Percentiles rank a stretch among this genome's conserved stretches.
These are phyloP conservation scores for Clanis bilineata DNA, from an alignment of 2,888 invertebrate genomes.

Conservation along the genomic window DNA sequence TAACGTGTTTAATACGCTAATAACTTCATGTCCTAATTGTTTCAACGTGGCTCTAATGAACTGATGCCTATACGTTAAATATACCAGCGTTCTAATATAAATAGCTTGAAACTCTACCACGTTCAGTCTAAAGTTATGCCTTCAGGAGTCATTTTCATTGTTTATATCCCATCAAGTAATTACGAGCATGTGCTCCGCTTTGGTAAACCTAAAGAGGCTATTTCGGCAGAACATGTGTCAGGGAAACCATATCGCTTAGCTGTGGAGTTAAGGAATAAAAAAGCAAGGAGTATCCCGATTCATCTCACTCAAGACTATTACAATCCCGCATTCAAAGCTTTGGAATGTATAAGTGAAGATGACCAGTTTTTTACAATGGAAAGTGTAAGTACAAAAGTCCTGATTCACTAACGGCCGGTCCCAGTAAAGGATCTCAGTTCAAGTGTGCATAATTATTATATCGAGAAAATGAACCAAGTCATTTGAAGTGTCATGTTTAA, in stretches of 20 bases:
- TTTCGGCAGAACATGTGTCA: conserved; percentile 42
- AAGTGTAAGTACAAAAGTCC: conserved; percentile 71
- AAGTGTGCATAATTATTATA: no score
- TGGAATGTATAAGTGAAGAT: conserved; percentile 67
- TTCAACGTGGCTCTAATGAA: conserved; percentile 46
- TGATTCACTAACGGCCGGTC: no score
- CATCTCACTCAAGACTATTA: conserved; percentile 66
- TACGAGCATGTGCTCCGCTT: conserved; percentile 84
- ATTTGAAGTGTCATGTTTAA: no score
- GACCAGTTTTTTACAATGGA: conserved; percentile 85
- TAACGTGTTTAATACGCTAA: conserved; percentile 6
- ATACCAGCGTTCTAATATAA: conserved; percentile 13
- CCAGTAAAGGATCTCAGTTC: no score
- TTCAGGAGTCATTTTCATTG: conserved; percentile 85
- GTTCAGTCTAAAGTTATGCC: conserved; percentile 60
- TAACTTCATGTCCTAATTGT: conserved; percentile 29
- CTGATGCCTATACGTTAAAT: conserved; percentile 34
- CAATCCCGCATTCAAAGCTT: conserved; percentile 57
- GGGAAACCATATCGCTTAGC: conserved; percentile 56
- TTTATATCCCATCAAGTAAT: conserved; percentile 86
- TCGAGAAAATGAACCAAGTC: no score
- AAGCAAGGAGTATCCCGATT: conserved; percentile 64
- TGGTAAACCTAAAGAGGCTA: conserved; percentile 66
- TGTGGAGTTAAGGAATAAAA: conserved; percentile 67
- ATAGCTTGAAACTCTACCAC: background rate